Evolutionary conservation across 1,140 invertebrate genomes (phyloP).

Genomic region (Babylonia areolata): DNA sequence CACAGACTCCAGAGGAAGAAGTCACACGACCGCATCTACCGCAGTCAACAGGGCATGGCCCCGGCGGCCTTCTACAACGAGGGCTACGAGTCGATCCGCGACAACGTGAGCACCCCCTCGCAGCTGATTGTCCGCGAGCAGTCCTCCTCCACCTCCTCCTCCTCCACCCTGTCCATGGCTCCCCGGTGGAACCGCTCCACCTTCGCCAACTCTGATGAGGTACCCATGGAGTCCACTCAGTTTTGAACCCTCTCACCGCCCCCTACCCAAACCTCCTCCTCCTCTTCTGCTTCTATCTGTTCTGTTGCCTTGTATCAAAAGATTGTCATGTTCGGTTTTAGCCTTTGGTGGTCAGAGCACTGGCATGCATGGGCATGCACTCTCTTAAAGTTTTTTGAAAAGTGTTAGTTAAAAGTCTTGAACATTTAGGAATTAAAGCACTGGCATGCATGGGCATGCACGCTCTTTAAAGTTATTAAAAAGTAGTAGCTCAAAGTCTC

Average conservation of each 20-base stretch:
- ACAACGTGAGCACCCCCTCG: slow-evolving; percentile 21
- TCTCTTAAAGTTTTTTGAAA: no score
- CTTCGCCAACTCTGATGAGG: slow-evolving; percentile 39
- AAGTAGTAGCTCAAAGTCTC: no score
- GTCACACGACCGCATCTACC: slow-evolving; percentile 17
- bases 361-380: no score
- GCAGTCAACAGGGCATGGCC: background rate
- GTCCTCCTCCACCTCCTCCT: slow-evolving; percentile 23
- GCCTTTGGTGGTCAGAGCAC: no score
- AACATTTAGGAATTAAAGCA: no score
- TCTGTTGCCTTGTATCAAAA: background rate
- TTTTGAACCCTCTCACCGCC: no score
- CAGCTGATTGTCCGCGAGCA: slow-evolving; percentile 33
- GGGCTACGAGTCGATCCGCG: slow-evolving; percentile 33
- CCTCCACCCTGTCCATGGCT: slow-evolving; percentile 35
- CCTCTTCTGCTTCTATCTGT: background rate
- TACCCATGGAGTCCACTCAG: slow-evolving; percentile 37
- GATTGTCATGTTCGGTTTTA: background rate
- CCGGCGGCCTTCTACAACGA: slow-evolving; percentile 31
- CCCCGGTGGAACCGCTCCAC: slow-evolving; percentile 36
- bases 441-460: no score
- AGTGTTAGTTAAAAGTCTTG: no score
- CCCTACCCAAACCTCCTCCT: no score
- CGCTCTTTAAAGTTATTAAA: no score
- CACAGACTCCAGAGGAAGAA: slow-evolving; percentile 26